phyloP scores from a whole-genome alignment of 2,797 vertebrate genomes.

The Ceryle rudis region DNA sequence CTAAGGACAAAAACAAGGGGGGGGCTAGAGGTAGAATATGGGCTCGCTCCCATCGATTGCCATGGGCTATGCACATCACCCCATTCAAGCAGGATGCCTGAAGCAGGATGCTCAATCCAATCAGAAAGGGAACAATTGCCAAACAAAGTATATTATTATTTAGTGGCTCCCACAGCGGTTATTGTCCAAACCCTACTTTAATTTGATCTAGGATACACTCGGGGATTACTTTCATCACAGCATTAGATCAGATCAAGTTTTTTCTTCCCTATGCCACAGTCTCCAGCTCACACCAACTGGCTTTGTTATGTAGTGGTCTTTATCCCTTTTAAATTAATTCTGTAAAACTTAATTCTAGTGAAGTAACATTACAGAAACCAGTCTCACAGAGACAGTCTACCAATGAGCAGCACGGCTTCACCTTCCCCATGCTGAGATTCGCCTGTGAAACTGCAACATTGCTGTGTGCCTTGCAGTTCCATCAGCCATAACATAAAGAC shows the following conservation, averaged over 20 bases:
- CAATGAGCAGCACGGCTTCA: not conserved
- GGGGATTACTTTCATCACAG: not conserved
- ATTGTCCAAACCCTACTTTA: not conserved
- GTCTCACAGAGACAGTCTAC: not conserved
- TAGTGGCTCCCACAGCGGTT: not conserved
- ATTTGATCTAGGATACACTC: not conserved
- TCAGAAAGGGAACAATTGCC: not conserved
- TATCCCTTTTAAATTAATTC: not conserved
- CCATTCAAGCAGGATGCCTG: not conserved
- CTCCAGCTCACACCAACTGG: not conserved
- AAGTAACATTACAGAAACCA: not conserved
- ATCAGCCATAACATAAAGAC: not conserved
- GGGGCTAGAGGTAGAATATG: not conserved
- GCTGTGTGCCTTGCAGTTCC: not conserved
- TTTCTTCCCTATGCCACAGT: not conserved
- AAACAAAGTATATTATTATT: not conserved
- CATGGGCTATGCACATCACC: rapidly evolving
- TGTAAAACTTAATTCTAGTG: not conserved
- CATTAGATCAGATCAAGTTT: not conserved
- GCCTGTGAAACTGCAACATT: not conserved
- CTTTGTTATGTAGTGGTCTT: not conserved
- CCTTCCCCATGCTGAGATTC: not conserved
- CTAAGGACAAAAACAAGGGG: not conserved
- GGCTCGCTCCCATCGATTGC: not conserved
- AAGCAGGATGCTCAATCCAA: not conserved